Evolutionary conservation across 2,113 vertebrate genomes (phyloP), one percentile per base, ranked within the genome.

Genomic region (Pachypanchax playfairii): DNA sequence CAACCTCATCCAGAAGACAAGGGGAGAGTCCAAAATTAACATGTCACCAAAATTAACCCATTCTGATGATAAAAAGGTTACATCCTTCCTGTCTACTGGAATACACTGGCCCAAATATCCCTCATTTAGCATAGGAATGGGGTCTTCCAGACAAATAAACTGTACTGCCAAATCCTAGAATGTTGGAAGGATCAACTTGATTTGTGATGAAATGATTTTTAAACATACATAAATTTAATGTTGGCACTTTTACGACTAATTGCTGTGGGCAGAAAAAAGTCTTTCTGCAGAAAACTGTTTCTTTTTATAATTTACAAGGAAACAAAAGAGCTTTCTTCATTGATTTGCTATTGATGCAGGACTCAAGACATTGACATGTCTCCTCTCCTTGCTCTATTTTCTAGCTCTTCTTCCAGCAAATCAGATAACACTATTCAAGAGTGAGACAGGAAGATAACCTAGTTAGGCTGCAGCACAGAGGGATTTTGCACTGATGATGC

Each of bases 21-120:
- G 67, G 56, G 78, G 73, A 69, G 65, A 67, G 70, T 75, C 84
- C 80, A 79, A 76, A 88, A 85, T 87, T 65, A 88, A 78, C 84
- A 66, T 39, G 48, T 56, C 56, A 53, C 85, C 85, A 59, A 50
- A 85, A 83, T 88, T 84, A 89, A 79, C 65, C 47, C 42, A 29
- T 39, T 58, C 65, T 46, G 35, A 54, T n/a, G n/a, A n/a, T n/a
- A n/a, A n/a, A n/a, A n/a, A n/a, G n/a, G n/a, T n/a, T n/a, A 18
- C 20, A 6, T 3, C 28, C 42, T 53, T 10, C 25, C 60, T 42
- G 65, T 56, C 57, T 13, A 38, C 65, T 80, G 88, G 85, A 87
- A 83, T 64, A 80, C 75, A 80, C 80, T 70, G 80, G n/a, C 73
- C 82, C 58, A 69, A 54, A 80, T n/a, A n/a, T n/a, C n/a, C n/a